Percentiles rank a stretch among this genome's conserved stretches.
Evolutionary conservation across 2,797 vertebrate genomes (phyloP).

Genomic region (Micrastur ruficollis): DNA sequence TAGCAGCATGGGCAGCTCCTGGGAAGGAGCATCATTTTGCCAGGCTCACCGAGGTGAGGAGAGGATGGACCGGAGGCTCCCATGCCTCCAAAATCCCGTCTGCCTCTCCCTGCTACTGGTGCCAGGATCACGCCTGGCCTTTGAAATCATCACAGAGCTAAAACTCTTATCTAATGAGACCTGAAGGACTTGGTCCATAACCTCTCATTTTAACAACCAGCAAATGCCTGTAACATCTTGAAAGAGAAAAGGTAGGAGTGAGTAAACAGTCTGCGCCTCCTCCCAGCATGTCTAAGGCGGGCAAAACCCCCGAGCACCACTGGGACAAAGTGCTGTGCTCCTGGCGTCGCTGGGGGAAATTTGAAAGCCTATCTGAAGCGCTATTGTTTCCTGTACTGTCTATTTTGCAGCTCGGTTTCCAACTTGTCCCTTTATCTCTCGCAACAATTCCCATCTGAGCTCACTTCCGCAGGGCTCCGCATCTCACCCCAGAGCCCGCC

Average conservation of each 20-base stretch:
- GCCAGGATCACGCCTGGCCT: neutral
- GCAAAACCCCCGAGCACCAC: fast-evolving
- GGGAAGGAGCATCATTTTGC: fast-evolving
- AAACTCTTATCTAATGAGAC: neutral
- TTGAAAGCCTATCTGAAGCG: constrained; percentile 49
- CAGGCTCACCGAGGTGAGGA: neutral
- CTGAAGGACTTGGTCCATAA: neutral
- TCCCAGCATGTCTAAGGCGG: neutral
- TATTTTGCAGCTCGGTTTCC: constrained; percentile 46
- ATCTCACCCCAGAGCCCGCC: neutral
- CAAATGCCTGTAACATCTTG: neutral
- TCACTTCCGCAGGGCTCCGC: constrained; percentile 7
- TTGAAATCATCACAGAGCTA: neutral
- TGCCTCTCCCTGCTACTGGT: neutral
- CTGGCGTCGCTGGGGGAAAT: constrained; percentile 30
- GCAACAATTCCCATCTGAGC: constrained; percentile 55
- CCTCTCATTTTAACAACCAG: neutral
- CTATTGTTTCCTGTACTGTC: constrained; percentile 68
- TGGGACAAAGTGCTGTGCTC: neutral
- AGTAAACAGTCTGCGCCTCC: neutral
- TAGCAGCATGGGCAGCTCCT: neutral
- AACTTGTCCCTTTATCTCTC: constrained; percentile 58
- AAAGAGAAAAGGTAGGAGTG: neutral
- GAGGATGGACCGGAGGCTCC: neutral
- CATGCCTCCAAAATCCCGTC: fast-evolving